Evolutionary conservation across 2,113 vertebrate species (phyloP).

Genomic region (Otis tarda): DNA sequence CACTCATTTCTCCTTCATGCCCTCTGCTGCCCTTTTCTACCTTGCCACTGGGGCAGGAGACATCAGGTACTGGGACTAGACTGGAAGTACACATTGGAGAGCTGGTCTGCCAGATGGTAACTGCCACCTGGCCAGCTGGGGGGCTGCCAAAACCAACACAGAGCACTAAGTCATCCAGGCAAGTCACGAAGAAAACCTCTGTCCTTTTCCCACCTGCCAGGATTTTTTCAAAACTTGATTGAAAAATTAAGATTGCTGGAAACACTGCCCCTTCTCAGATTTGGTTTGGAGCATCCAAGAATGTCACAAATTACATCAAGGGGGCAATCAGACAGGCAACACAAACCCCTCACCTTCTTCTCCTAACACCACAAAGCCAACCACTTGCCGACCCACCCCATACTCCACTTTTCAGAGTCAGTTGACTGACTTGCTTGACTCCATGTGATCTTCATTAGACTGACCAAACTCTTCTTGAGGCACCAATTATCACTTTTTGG

Average conservation of each 20-base stretch:
- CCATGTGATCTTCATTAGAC: background rate
- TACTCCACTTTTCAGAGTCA: background rate
- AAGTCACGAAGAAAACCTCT: background rate
- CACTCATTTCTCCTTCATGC: background rate
- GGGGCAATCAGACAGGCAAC: background rate
- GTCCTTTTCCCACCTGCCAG: background rate
- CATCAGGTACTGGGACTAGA: background rate
- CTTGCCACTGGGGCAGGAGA: background rate
- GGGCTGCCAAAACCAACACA: background rate
- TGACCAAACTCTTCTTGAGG: background rate
- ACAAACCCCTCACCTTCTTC: background rate
- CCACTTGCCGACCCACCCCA: background rate
- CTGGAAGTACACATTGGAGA: background rate
- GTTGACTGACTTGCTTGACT: fast-evolving
- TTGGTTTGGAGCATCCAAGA: background rate
- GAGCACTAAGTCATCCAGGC: background rate
- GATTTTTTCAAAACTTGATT: background rate
- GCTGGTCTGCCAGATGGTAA: background rate
- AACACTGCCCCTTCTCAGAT: background rate
- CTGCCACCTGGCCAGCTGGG: background rate
- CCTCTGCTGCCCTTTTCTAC: background rate
- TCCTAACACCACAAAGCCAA: background rate
- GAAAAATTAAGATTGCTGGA: background rate
- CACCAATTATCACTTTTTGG: background rate
- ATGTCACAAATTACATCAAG: background rate